phyloP scores from a whole-genome alignment of 2,888 invertebrate genomes.

The Polia nebulosa region DNA sequence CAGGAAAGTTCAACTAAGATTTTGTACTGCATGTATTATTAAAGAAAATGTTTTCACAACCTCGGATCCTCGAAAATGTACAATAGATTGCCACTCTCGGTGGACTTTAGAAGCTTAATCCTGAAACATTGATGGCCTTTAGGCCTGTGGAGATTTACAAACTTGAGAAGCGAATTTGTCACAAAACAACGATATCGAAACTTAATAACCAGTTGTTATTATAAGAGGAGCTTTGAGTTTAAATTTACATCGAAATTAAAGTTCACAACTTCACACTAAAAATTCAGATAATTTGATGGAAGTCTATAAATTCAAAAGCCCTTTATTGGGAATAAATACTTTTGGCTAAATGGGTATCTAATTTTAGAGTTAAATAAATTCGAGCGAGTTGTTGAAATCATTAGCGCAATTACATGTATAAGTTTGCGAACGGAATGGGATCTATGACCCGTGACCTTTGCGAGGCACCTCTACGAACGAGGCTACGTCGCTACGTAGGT shows the following conservation, averaged over 20 bases:
- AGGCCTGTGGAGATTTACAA: slow-evolving; percentile 21
- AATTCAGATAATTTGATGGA: slow-evolving; percentile 9
- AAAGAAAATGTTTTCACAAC: slow-evolving; percentile 45
- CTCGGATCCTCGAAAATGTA: slow-evolving; percentile 49
- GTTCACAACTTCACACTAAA: slow-evolving; percentile 5
- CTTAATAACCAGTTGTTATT: slow-evolving; percentile 1
- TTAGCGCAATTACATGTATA: slow-evolving; percentile 21
- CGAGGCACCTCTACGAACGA: slow-evolving; percentile 30
- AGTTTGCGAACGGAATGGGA: slow-evolving; percentile 39
- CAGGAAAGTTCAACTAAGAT: slow-evolving; percentile 43
- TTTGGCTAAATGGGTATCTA: slow-evolving; percentile 27
- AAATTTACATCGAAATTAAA: not conserved
- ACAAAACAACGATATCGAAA: slow-evolving; percentile 19
- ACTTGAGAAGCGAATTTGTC: slow-evolving; percentile 16
- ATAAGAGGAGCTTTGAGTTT: slow-evolving; percentile 1
- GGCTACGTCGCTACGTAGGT: slow-evolving; percentile 17
- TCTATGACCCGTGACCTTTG: slow-evolving; percentile 55
- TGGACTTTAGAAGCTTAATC: slow-evolving; percentile 37
- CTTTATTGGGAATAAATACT: not conserved
- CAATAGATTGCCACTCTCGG: slow-evolving; percentile 51
- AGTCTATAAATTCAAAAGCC: slow-evolving; percentile 14
- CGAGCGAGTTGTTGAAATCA: slow-evolving; percentile 35
- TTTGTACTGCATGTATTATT: slow-evolving; percentile 54
- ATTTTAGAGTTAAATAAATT: slow-evolving; percentile 31
- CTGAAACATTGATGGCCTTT: slow-evolving; percentile 48